These are phyloP conservation scores for Drosophila parabipectinata DNA, from an alignment of 1,140 invertebrate genomes.

Conservation along the genomic window DNA sequence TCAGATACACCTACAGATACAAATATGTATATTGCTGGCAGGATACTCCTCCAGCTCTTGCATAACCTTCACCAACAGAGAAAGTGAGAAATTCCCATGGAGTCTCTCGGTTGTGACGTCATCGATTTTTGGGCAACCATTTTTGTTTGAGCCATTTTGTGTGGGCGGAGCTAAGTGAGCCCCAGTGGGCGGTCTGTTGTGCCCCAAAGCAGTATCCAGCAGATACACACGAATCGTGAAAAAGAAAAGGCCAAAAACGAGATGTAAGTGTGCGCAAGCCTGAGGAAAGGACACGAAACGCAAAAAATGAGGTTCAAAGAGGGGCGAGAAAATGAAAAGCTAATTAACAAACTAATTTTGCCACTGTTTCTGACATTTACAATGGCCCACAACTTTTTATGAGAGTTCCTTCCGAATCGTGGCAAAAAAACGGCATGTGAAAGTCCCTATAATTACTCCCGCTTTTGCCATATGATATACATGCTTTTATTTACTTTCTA, in stretches of 20 bases:
- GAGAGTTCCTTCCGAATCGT: conserved; percentile 45
- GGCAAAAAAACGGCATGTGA: conserved; percentile 17
- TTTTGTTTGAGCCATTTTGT: conserved; percentile 44
- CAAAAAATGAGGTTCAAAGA: conserved; percentile 4
- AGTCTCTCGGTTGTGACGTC: conserved; percentile 59
- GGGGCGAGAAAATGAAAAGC: conserved; percentile 72
- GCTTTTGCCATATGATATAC: not conserved
- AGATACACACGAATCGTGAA: conserved; percentile 50
- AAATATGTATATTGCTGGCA: conserved; percentile 6
- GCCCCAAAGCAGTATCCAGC: conserved; percentile 46
- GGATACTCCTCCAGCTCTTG: conserved; percentile 38
- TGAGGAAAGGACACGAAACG: conserved; percentile 14
- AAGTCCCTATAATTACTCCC: conserved; percentile 27
- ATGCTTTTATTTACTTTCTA: not conserved
- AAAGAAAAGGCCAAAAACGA: not conserved
- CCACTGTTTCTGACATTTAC: conserved; percentile 79
- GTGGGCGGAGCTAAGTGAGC: conserved; percentile 63
- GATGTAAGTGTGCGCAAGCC: conserved; percentile 27
- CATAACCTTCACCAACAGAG: conserved; percentile 75
- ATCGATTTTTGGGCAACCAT: conserved; percentile 72
- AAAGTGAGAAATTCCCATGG: conserved; percentile 28
- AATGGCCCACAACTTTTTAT: conserved; percentile 72
- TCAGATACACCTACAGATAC: conserved; percentile 17
- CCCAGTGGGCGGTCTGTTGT: conserved; percentile 42
- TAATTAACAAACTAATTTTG: conserved; percentile 82